These are phyloP conservation scores for Anadara kagoshimensis DNA, from an alignment of 1,140 invertebrate genomes.

Conservation along the genomic window DNA sequence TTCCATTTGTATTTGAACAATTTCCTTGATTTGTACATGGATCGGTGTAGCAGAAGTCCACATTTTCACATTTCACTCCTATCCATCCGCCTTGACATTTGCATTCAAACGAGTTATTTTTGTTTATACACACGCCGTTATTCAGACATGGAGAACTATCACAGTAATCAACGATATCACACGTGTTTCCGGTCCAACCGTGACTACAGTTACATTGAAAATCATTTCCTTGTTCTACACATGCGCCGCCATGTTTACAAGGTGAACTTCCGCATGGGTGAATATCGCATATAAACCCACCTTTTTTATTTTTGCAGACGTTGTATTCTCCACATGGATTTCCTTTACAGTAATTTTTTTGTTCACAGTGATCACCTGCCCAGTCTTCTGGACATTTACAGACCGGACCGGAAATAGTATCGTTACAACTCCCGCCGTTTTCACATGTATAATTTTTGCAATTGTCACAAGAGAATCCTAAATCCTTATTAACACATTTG, in stretches of 20 bases:
- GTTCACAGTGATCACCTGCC: constrained; percentile 35
- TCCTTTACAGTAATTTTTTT: constrained; percentile 21
- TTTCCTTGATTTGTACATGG: not conserved
- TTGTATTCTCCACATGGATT: constrained; percentile 9
- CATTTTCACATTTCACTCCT: not conserved
- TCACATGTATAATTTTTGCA: constrained; percentile 12
- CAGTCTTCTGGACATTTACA: constrained; percentile 34
- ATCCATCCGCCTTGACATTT: not conserved
- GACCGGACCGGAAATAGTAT: constrained; percentile 14
- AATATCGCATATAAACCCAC: not conserved
- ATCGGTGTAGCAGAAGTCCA: not conserved
- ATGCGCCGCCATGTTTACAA: not conserved
- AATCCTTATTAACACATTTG: constrained; percentile 17
- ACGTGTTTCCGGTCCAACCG: not conserved
- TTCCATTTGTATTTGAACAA: constrained; percentile 7
- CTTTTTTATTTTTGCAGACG: constrained; percentile 16
- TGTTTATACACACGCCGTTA: constrained; percentile 7
- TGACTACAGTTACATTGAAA: not conserved
- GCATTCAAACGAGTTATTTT: not conserved
- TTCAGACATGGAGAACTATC: not conserved
- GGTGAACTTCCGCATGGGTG: not conserved
- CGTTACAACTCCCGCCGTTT: constrained; percentile 12
- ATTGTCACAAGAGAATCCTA: constrained; percentile 18
- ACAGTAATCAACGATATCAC: constrained; percentile 5
- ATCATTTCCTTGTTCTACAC: not conserved